phyloP scores from a whole-genome alignment of 2,113 vertebrate genomes.

The Pluvialis apricaria region DNA sequence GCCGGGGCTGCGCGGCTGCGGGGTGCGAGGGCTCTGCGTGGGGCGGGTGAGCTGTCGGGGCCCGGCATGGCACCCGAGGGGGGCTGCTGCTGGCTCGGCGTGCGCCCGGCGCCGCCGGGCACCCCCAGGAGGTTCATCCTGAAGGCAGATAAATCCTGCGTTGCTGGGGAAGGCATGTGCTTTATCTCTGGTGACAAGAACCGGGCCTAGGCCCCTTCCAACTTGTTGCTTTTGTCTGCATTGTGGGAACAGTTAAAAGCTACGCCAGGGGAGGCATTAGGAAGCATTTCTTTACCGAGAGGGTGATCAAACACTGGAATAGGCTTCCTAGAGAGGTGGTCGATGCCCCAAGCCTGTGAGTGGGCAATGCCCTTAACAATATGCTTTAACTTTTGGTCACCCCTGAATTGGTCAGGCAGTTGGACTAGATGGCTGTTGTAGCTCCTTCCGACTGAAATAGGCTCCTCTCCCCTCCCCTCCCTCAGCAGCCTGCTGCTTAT shows the following conservation, averaged over 20 bases:
- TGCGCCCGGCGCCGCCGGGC: fast-evolving
- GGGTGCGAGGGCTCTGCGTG: background rate
- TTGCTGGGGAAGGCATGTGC: background rate
- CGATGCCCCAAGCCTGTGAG: background rate
- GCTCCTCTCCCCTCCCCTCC: background rate
- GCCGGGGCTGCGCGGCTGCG: background rate
- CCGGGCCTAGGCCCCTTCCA: background rate
- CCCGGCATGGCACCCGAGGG: no score
- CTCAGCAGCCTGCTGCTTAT: background rate
- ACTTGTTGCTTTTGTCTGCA: background rate
- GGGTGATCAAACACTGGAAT: background rate
- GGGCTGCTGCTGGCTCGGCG: background rate
- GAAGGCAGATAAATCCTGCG: background rate
- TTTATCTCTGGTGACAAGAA: background rate
- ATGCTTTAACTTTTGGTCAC: background rate
- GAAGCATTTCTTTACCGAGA: background rate
- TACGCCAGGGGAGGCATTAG: fast-evolving
- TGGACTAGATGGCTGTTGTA: background rate
- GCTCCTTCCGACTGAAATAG: background rate
- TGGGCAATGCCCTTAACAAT: background rate
- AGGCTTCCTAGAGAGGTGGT: background rate
- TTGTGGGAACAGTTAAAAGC: background rate
- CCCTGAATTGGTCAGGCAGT: background rate
- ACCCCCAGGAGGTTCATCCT: fast-evolving
- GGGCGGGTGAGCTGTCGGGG: background rate